Conservation (phyloP, 1,140 invertebrate species). For the Orchesella cincta region DNA sequence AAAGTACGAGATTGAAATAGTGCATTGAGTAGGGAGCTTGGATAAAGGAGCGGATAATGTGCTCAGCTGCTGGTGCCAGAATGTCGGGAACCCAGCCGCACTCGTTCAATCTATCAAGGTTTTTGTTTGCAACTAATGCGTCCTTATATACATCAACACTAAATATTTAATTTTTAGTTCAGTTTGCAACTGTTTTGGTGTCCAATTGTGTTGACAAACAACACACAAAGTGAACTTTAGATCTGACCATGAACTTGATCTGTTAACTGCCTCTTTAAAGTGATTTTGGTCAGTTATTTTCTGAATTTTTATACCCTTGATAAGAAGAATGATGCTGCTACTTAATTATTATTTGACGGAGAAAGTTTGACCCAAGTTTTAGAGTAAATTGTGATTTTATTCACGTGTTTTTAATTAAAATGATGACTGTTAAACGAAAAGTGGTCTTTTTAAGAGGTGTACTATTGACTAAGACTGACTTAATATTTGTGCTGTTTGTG, state of each 20-base stretch:
- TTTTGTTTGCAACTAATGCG: neutral
- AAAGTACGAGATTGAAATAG: neutral
- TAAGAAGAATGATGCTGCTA: neutral
- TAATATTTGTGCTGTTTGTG: neutral
- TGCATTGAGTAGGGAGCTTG: neutral
- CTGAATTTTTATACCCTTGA: neutral
- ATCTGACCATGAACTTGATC: neutral
- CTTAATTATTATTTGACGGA: neutral
- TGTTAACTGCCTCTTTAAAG: neutral
- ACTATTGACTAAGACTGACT: neutral
- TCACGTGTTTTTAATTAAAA: neutral
- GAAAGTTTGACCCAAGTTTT: neutral
- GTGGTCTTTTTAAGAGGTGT: neutral
- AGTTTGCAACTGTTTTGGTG: neutral
- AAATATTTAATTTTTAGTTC: neutral
- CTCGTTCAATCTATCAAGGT: neutral
- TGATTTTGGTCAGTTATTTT: neutral
- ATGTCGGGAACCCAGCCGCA: slow-evolving; percentile 13
- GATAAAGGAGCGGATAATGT: neutral
- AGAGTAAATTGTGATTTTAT: neutral
- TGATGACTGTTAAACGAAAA: neutral
- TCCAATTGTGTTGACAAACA: neutral
- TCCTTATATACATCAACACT: neutral
- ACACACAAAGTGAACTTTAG: neutral
- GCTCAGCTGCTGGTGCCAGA: slow-evolving; percentile 24